phyloP scores from a whole-genome alignment of 2,888 invertebrate species.

The Trichacis sp. region DNA sequence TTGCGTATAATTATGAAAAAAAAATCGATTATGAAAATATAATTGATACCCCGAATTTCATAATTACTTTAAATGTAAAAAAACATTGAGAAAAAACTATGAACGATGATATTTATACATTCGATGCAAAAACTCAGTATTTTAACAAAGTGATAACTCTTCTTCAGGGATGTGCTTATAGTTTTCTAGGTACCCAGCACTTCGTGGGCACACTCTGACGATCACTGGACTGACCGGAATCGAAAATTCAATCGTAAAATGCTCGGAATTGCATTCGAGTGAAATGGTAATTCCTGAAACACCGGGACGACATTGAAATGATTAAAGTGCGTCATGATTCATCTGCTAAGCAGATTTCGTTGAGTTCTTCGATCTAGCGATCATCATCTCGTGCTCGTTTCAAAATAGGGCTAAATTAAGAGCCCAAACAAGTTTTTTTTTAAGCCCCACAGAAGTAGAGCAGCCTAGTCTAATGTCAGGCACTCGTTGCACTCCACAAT shows the following conservation, averaged over 20 bases:
- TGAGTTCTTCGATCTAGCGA: conserved; percentile 34
- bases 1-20: too few species aligned
- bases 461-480: conserved; percentile 58
- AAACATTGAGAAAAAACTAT: too few species aligned
- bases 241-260: not conserved
- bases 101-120: too few species aligned
- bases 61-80: too few species aligned
- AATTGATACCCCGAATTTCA: too few species aligned
- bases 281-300: not conserved
- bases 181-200: not conserved
- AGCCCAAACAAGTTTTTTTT: conserved; percentile 27
- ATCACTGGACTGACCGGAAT: not conserved
- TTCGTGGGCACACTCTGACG: not conserved
- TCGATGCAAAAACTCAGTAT: too few species aligned
- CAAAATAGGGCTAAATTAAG: conserved; percentile 9
- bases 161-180: too few species aligned
- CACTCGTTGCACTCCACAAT: conserved; percentile 40
- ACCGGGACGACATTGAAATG: not conserved
- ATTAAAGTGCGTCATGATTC: not conserved
- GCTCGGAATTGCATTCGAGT: not conserved
- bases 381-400: conserved; percentile 40
- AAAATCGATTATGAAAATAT: too few species aligned
- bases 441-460: conserved; percentile 55
- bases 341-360: conserved; percentile 16
- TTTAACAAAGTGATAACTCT: too few species aligned